Evolutionary conservation across 2,797 vertebrate species (phyloP), one percentile per base, ranked within the genome.

Genomic region (Pampus argenteus): DNA sequence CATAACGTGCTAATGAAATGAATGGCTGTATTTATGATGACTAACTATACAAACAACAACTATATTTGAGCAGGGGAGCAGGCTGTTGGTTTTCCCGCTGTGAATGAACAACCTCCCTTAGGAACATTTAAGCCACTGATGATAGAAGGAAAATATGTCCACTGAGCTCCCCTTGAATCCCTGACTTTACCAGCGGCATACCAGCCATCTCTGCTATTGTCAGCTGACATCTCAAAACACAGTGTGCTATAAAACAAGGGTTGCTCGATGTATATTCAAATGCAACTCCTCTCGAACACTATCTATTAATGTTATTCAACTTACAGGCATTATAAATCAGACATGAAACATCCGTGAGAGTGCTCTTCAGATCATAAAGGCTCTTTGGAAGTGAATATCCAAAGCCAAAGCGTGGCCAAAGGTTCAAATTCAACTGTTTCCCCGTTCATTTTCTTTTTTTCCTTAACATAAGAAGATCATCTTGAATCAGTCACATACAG

Each of bases 61-160:
- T 52, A 29, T 49, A 58, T 9, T 42, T 67, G 49, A 66, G 42
- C 79, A 63, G 29, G 52, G 28, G 17, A 56, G 71, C 47, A 60
- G 34, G 60, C 29, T 63, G 65, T 66, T 69, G 51, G 55, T 71
- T 44, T 65, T 50, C 72, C 56, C 52, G 44, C 61, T 44, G 56
- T 28, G 23, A 74, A 72, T 71, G 83, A 76, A 76, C 62, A 49
- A 56, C 82, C 74, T 78, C 74, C 73, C 71, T 59, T 54, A 66
- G 70, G 77, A 82, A 84, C 73, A 86, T 85, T 75, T 79, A 76
- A 84, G 83, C 82, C 78, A 80, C 84, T 91, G 92, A 93, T 92
- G 85, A 82, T 66, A 91, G 76, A 83, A 75, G 87, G 87, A 92
- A 93, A 92, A 79, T 86, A 92, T 92, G 83, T 82, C 78, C 69